A percentile compares a stretch with the other conserved stretches of the same genome.
phyloP scores from a whole-genome alignment of 2,797 vertebrate genomes.

The Gallinago solitaria region DNA sequence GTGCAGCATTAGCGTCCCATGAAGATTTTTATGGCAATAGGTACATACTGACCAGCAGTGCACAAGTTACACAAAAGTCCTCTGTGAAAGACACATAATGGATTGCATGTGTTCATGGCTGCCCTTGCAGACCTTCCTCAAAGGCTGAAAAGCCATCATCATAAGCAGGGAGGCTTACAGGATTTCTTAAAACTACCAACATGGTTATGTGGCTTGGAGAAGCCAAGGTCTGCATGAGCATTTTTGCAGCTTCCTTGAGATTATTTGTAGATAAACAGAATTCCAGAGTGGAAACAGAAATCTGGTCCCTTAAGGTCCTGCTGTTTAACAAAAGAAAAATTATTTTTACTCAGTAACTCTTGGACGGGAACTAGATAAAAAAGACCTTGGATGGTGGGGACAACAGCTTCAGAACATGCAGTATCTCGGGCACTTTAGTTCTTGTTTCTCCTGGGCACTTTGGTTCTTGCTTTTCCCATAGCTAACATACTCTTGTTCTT shows the following conservation, averaged over 20 bases:
- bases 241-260: not conserved
- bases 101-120: not conserved
- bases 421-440: not conserved
- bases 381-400: not conserved
- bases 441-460: not conserved
- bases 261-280: not conserved
- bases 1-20: not conserved
- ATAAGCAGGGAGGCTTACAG: not conserved
- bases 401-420: not conserved
- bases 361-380: not conserved
- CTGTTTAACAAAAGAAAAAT: not conserved
- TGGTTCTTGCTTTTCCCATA: not conserved
- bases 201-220: not conserved
- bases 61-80: not conserved
- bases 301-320: not conserved
- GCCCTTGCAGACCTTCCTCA: not conserved
- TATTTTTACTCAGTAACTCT: not conserved
- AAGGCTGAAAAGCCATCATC: not conserved
- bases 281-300: not conserved
- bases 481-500: constrained; percentile 39
- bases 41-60: not conserved
- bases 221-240: not conserved
- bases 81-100: not conserved
- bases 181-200: not conserved
- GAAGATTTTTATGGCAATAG: not conserved